Evolutionary conservation across 2,113 vertebrate species (phyloP).

Genomic region (Copsychus sechellarum): DNA sequence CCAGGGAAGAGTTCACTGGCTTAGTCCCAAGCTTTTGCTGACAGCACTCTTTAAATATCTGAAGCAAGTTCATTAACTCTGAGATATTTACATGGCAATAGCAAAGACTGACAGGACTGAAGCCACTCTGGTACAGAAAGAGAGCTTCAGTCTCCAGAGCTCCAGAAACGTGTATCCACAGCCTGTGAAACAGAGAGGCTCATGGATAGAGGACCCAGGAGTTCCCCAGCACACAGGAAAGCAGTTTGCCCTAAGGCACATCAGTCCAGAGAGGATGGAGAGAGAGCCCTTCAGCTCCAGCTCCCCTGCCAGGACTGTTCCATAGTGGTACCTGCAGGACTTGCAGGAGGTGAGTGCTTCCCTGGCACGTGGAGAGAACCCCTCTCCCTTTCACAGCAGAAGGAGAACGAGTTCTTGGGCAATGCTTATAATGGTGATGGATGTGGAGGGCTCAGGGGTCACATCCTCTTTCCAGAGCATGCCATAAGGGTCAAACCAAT

Average conservation of each 20-base stretch:
- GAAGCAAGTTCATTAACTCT: neutral
- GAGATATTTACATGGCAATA: neutral
- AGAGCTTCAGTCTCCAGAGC: neutral
- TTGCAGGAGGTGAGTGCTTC: rapidly evolving
- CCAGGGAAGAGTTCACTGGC: neutral
- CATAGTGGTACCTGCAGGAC: neutral
- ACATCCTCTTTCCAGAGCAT: neutral
- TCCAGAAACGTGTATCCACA: neutral
- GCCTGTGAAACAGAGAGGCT: neutral
- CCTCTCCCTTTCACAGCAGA: neutral
- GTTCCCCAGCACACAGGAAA: neutral
- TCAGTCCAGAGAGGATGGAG: neutral
- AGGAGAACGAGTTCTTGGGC: neutral
- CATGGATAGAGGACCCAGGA: neutral
- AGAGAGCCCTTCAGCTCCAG: neutral
- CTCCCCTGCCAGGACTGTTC: neutral
- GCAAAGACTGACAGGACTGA: neutral
- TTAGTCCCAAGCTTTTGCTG: neutral
- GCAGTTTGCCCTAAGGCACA: neutral
- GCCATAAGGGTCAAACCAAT: neutral
- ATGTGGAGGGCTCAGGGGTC: neutral
- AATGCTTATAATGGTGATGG: neutral
- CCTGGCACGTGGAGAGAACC: neutral
- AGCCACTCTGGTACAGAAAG: neutral
- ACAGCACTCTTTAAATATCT: neutral